Conservation (phyloP, 2,797 vertebrate genomes). For the Phataginus tetradactyla region DNA sequence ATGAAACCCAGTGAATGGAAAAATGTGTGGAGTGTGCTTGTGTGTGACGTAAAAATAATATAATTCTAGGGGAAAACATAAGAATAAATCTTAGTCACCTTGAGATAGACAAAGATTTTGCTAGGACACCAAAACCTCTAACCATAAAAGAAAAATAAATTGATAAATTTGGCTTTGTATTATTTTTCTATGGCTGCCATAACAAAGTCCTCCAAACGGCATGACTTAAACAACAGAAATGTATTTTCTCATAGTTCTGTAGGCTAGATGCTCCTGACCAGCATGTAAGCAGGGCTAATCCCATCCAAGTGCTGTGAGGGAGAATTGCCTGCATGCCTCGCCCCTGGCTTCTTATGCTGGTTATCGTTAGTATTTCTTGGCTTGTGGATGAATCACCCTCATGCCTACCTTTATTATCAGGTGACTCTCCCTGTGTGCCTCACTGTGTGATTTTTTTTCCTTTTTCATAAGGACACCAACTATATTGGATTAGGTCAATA, state of each 20-base stretch:
- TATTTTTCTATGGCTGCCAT: background rate
- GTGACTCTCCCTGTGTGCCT: background rate
- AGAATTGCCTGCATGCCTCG: background rate
- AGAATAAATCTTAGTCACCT: conserved; percentile 24
- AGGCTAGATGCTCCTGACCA: background rate
- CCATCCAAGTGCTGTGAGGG: background rate
- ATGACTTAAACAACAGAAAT: background rate
- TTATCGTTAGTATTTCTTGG: background rate
- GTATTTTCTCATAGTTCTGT: background rate
- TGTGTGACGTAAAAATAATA: conserved; percentile 29
- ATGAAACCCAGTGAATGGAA: background rate
- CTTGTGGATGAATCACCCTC: background rate
- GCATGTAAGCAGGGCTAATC: background rate
- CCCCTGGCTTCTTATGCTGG: background rate
- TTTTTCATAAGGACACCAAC: background rate
- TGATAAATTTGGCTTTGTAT: background rate
- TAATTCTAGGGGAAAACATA: background rate
- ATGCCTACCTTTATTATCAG: background rate
- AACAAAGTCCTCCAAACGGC: background rate
- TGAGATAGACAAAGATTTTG: background rate
- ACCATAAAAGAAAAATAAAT: background rate
- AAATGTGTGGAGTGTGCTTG: background rate
- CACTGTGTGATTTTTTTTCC: background rate
- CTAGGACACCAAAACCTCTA: background rate
- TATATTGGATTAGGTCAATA: background rate